Evolutionary conservation across 1,140 invertebrate species (phyloP).

Genomic region (Luehdorfia chinensis): DNA sequence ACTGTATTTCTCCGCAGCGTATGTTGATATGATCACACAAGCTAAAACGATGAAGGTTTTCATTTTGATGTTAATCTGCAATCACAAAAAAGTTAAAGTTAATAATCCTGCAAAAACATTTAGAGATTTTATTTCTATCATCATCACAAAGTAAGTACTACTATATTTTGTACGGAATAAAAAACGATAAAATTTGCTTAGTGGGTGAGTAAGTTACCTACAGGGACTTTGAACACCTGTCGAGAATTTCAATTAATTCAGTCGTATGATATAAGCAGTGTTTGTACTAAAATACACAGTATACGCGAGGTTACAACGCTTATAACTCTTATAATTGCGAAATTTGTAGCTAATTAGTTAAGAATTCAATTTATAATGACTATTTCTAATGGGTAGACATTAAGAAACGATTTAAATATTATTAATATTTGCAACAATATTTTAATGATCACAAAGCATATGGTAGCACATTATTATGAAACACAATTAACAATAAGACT

Average conservation of each 20-base stretch:
- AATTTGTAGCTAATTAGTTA: conserved; percentile 2
- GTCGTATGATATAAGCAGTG: background rate
- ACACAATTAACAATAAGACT: conserved; percentile 37
- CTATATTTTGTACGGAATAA: conserved; percentile 40
- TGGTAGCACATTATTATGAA: conserved; percentile 23
- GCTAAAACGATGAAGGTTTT: conserved; percentile 44
- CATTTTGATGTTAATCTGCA: conserved; percentile 43
- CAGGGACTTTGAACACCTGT: conserved; percentile 28
- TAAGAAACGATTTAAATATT: no score
- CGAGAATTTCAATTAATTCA: conserved; percentile 27
- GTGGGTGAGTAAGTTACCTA: conserved; percentile 24
- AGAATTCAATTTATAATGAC: no score
- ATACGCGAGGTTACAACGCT: conserved; percentile 3
- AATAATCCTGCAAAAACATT: background rate
- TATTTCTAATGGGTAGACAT: no score
- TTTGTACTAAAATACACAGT: conserved; percentile 4
- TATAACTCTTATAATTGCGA: conserved; percentile 6
- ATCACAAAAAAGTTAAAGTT: conserved; percentile 17
- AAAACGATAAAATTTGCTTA: conserved; percentile 31
- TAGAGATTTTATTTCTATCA: background rate
- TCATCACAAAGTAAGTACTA: no score
- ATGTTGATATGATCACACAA: conserved; percentile 45
- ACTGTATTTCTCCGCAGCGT: conserved; percentile 61
- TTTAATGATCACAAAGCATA: conserved; percentile 21
- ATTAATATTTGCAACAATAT: background rate